Conservation (phyloP, 2,888 invertebrate genomes). For the Chrysomela aeneicollis region DNA sequence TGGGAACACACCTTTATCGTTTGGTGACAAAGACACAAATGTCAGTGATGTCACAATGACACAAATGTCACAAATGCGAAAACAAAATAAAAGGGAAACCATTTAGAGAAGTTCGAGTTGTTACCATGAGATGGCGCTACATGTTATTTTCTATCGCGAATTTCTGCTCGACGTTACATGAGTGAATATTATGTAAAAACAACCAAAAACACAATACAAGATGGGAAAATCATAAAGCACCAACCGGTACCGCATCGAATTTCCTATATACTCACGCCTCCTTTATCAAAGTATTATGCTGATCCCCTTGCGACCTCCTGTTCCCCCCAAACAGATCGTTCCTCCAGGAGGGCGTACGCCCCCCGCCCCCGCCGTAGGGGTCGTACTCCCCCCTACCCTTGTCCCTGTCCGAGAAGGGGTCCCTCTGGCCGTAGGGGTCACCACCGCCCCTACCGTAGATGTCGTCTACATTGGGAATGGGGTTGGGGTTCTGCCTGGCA, state of each 20-base stretch:
- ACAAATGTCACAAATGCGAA: too few species aligned
- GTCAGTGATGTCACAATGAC: too few species aligned
- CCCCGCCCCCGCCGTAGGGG: conserved; percentile 28
- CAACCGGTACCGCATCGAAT: not conserved
- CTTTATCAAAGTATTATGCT: conserved; percentile 51
- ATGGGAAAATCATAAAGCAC: not conserved
- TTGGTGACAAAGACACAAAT: too few species aligned
- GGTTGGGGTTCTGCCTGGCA: not conserved
- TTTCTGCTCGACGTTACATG: too few species aligned
- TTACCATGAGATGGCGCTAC: too few species aligned
- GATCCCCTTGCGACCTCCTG: conserved; percentile 30
- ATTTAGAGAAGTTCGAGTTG: too few species aligned
- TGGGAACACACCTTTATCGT: too few species aligned
- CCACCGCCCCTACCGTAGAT: not conserved
- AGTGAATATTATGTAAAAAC: too few species aligned
- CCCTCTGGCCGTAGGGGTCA: conserved; percentile 29
- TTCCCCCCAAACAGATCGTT: conserved; percentile 34
- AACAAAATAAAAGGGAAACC: too few species aligned
- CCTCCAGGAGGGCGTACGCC: conserved; percentile 40
- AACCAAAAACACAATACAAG: conserved; percentile 8
- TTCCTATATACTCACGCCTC: conserved; percentile 54
- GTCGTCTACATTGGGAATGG: not conserved
- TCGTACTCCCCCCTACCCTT: conserved; percentile 31
- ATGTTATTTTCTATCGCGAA: too few species aligned
- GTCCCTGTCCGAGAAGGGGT: conserved; percentile 24